Evolutionary conservation across 2,113 vertebrate species (phyloP).

Genomic region (Alectura lathami): DNA sequence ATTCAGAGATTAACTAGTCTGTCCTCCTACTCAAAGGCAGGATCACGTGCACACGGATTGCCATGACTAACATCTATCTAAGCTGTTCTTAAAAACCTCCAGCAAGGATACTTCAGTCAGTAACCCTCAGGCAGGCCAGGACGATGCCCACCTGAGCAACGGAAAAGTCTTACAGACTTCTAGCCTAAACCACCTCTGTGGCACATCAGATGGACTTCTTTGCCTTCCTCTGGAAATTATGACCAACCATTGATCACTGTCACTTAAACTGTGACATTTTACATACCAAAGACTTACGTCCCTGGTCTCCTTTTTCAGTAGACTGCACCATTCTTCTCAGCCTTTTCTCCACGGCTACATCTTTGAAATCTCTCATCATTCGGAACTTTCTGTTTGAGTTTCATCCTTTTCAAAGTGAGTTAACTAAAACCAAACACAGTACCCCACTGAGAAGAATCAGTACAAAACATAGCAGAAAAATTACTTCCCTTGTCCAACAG

Average conservation of each 20-base stretch:
- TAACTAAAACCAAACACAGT: background rate
- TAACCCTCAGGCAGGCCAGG: background rate
- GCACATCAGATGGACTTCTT: background rate
- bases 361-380: background rate
- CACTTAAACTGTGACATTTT: background rate
- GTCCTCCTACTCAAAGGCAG: background rate
- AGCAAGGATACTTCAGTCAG: background rate
- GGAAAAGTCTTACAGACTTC: background rate
- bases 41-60: accelerated
- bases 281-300: background rate
- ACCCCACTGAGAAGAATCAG: background rate
- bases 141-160: background rate
- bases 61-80: background rate
- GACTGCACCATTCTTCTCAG: background rate
- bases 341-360: background rate
- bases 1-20: background rate
- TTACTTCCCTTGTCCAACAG: background rate
- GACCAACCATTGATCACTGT: background rate
- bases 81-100: background rate
- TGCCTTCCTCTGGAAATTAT: background rate
- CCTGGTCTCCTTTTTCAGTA: background rate
- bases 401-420: background rate
- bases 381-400: background rate
- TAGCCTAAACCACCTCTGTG: background rate
- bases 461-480: background rate